Conservation (phyloP, 1,140 invertebrate species). For the Bombus vancouverensis region DNA sequence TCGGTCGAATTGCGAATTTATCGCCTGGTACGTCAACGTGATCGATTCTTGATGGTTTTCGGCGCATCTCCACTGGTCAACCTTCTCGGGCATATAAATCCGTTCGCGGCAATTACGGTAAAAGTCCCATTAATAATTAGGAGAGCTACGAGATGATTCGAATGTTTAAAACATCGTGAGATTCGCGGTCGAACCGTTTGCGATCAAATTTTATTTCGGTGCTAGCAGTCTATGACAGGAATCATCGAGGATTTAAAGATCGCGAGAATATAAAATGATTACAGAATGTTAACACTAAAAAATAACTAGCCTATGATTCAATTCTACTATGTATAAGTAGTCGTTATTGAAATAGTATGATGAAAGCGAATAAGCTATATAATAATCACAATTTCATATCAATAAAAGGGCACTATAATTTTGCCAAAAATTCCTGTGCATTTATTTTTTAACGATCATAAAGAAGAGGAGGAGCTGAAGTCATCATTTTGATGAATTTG, state of each 20-base stretch:
- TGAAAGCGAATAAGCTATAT: neutral
- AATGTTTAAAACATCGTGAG: neutral
- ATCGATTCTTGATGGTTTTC: constrained; percentile 47
- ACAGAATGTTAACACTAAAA: neutral
- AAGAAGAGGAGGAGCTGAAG: too few relatives aligned
- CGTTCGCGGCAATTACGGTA: constrained; percentile 62
- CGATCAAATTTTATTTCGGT: neutral
- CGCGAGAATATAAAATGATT: too few relatives aligned
- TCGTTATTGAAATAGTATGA: neutral
- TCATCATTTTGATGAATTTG: too few relatives aligned
- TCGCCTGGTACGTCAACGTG: constrained; percentile 26
- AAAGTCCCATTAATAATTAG: constrained; percentile 68
- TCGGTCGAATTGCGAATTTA: constrained; percentile 48
- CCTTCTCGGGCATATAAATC: constrained; percentile 48
- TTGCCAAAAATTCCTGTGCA: too few relatives aligned
- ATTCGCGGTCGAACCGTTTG: neutral
- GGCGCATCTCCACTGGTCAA: neutral
- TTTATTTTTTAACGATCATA: too few relatives aligned
- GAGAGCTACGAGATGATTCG: neutral
- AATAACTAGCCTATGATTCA: neutral
- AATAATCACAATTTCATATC: too few relatives aligned
- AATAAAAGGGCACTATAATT: too few relatives aligned
- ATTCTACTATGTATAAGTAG: neutral
- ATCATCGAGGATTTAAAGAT: neutral
- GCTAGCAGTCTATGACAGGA: neutral